phyloP scores from a whole-genome alignment of 2,888 invertebrate genomes.

The Leptarthrus brevirostris region DNA sequence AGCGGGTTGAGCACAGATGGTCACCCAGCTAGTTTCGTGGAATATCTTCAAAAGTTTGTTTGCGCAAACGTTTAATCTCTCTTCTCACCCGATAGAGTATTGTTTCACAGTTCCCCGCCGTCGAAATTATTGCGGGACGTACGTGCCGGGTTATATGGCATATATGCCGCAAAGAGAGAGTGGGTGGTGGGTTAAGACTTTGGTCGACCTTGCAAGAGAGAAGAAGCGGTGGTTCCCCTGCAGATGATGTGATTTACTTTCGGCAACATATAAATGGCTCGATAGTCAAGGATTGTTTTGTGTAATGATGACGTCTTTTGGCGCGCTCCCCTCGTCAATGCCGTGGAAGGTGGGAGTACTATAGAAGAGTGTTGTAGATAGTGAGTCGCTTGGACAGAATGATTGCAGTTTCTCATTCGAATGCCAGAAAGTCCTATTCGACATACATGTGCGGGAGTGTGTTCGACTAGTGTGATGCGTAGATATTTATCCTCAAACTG shows the following conservation, averaged over 20 bases:
- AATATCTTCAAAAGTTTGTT: slow-evolving; percentile 3
- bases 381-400: slow-evolving; percentile 14
- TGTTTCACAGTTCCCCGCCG: background rate
- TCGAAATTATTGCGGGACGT: slow-evolving; percentile 17
- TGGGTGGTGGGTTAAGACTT: background rate
- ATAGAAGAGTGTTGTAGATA: background rate
- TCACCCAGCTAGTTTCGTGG: too few relatives aligned
- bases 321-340: slow-evolving; percentile 18
- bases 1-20: background rate
- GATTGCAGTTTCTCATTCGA: slow-evolving; percentile 52
- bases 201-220: background rate
- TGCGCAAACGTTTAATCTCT: slow-evolving; percentile 19
- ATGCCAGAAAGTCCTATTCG: slow-evolving; percentile 15
- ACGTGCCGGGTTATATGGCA: slow-evolving; percentile 21
- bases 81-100: background rate
- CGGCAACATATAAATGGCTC: slow-evolving; percentile 14
- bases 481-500: slow-evolving; percentile 52
- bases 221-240: slow-evolving; percentile 5
- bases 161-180: slow-evolving; percentile 4
- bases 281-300: slow-evolving; percentile 35
- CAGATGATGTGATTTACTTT: slow-evolving; percentile 47
- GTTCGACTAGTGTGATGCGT: slow-evolving; percentile 50
- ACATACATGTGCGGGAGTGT: slow-evolving; percentile 35
- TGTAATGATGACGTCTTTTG: slow-evolving; percentile 38
- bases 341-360: background rate